Conservation (phyloP, 2,888 invertebrate species). For the Saturnia japonica region DNA sequence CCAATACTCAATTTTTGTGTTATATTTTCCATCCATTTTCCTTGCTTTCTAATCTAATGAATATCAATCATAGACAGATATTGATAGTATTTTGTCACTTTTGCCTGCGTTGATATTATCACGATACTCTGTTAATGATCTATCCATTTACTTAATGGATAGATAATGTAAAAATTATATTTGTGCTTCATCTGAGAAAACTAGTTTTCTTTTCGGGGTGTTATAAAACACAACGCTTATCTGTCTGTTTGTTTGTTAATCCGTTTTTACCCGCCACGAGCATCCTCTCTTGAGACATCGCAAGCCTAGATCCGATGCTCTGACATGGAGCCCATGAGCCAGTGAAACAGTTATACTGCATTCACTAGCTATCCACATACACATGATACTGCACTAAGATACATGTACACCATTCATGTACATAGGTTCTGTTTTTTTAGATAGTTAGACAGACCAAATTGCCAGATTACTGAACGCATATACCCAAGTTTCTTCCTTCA, state of each 20-base stretch:
- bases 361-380: too few relatives aligned
- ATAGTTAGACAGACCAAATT: too few relatives aligned
- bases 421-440: too few relatives aligned
- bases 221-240: not conserved
- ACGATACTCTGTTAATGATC: conserved; percentile 26
- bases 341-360: too few relatives aligned
- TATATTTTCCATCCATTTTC: conserved; percentile 12
- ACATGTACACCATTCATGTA: too few relatives aligned
- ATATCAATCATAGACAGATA: conserved; percentile 34
- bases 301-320: too few relatives aligned
- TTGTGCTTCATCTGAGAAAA: conserved; percentile 26
- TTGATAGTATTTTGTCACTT: conserved; percentile 42
- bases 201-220: not conserved
- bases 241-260: not conserved
- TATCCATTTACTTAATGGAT: conserved; percentile 10
- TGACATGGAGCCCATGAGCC: too few relatives aligned
- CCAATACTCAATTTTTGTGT: not conserved
- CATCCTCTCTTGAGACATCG: too few relatives aligned
- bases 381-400: too few relatives aligned
- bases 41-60: conserved; percentile 22
- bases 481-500: too few relatives aligned
- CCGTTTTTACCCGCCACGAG: too few relatives aligned
- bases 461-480: too few relatives aligned
- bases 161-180: not conserved
- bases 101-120: conserved; percentile 22